Evolutionary conservation across 2,888 invertebrate species (phyloP).

Genomic region (Mimumesa dahlbomi): DNA sequence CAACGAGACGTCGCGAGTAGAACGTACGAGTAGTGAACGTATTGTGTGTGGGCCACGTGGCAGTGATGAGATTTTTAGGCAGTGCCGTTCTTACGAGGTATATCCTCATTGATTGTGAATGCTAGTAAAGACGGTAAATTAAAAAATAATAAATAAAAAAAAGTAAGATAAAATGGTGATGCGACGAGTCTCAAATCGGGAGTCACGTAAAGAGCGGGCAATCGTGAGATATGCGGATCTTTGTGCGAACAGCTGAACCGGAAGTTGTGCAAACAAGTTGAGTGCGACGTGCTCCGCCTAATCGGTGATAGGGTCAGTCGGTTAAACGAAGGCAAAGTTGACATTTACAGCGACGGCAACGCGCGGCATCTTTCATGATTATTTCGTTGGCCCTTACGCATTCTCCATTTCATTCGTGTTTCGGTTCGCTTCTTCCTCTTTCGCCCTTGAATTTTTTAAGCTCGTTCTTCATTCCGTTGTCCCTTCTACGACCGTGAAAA

Average conservation of each 20-base stretch:
- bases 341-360: constrained; percentile 30
- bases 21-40: constrained; percentile 37
- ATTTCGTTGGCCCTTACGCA: background rate
- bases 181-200: constrained; percentile 11
- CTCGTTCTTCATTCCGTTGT: background rate
- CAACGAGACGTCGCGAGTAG: constrained; percentile 47
- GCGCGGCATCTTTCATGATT: constrained; percentile 29
- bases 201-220: constrained; percentile 43
- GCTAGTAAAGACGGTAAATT: constrained; percentile 21
- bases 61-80: constrained; percentile 53
- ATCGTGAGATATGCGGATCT: constrained; percentile 64
- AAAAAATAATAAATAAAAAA: too few relatives aligned
- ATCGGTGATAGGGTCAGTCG: constrained; percentile 66
- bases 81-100: constrained; percentile 34
- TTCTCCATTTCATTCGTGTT: background rate
- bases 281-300: constrained; percentile 63
- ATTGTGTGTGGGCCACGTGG: constrained; percentile 42
- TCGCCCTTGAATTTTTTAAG: background rate
- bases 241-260: constrained; percentile 66
- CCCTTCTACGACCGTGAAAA: background rate
- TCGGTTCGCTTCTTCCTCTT: constrained; percentile 1
- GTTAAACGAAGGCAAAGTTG: constrained; percentile 44
- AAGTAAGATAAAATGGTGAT: too few relatives aligned
- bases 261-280: constrained; percentile 66
- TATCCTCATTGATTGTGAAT: constrained; percentile 47